These are phyloP conservation scores for Oreotrochilus melanogaster DNA, from an alignment of 2,113 vertebrate species.

Conservation along the genomic window DNA sequence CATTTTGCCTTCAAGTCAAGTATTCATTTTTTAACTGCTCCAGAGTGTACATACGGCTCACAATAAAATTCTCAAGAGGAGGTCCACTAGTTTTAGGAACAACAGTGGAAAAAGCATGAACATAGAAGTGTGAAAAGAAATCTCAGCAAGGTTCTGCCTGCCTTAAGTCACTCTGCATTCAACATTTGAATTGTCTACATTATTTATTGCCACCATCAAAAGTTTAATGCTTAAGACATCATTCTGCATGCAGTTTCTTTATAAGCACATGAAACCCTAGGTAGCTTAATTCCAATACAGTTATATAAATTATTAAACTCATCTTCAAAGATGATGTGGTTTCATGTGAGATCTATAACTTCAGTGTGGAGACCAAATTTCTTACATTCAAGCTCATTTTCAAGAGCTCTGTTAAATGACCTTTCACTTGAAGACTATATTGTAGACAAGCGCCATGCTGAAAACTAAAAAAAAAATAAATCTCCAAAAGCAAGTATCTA, in stretches of 20 bases:
- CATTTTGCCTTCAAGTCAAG: neutral
- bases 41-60: neutral
- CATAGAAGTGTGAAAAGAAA: conserved; percentile 20
- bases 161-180: neutral
- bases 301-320: conserved; percentile 59
- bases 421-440: conserved; percentile 10
- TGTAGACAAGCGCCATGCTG: neutral
- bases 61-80: conserved; percentile 18
- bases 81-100: neutral
- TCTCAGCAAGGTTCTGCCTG: conserved; percentile 5
- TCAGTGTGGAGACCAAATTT: neutral
- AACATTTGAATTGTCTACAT: conserved; percentile 57
- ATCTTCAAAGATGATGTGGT: conserved; percentile 41
- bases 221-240: conserved; percentile 55
- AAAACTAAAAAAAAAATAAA: neutral
- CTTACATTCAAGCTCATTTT: conserved; percentile 4
- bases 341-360: conserved; percentile 30
- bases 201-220: conserved; percentile 54
- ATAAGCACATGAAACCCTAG: conserved; percentile 28
- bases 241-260: neutral
- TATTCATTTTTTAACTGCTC: conserved; percentile 27
- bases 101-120: neutral
- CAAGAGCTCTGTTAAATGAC: neutral
- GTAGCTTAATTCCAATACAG: conserved; percentile 60
- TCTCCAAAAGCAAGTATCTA: neutral